These are phyloP conservation scores for Zaprionus lineosus DNA, from an alignment of 2,888 invertebrate species.

Conservation along the genomic window DNA sequence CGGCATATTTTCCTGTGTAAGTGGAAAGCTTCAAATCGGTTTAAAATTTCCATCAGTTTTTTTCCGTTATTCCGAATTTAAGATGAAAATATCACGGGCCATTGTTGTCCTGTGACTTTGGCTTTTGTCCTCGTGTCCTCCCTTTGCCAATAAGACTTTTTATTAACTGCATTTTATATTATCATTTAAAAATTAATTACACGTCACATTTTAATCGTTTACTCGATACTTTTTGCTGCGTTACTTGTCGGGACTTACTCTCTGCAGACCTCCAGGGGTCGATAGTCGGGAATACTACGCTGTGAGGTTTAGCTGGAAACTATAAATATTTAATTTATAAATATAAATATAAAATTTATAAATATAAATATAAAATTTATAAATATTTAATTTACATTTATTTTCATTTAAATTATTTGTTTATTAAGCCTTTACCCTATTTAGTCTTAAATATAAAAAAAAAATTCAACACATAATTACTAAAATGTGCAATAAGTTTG, in stretches of 20 bases:
- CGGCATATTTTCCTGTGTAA: too few species aligned
- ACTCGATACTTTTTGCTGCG: not conserved
- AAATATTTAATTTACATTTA: not conserved
- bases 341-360: too few species aligned
- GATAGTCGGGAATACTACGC: not conserved
- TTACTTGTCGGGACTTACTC: not conserved
- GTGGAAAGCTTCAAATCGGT: too few species aligned
- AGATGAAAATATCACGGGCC: not conserved
- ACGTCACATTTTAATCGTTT: constrained; percentile 43
- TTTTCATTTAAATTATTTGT: too few species aligned
- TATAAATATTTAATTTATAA: too few species aligned
- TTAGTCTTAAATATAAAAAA: too few species aligned
- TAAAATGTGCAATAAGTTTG: too few species aligned
- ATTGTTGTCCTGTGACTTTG: constrained; percentile 1
- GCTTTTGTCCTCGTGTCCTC: constrained; percentile 5
- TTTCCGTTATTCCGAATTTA: not conserved
- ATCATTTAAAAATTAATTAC: constrained; percentile 77
- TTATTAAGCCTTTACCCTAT: too few species aligned
- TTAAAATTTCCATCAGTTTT: too few species aligned
- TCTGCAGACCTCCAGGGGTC: not conserved
- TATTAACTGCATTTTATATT: constrained; percentile 62
- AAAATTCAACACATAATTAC: too few species aligned
- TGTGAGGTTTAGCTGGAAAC: too few species aligned
- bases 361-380: too few species aligned
- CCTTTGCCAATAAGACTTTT: constrained; percentile 43